Evolutionary conservation across 2,888 invertebrate genomes (phyloP).

Genomic region (Hoplodrina ambigua): DNA sequence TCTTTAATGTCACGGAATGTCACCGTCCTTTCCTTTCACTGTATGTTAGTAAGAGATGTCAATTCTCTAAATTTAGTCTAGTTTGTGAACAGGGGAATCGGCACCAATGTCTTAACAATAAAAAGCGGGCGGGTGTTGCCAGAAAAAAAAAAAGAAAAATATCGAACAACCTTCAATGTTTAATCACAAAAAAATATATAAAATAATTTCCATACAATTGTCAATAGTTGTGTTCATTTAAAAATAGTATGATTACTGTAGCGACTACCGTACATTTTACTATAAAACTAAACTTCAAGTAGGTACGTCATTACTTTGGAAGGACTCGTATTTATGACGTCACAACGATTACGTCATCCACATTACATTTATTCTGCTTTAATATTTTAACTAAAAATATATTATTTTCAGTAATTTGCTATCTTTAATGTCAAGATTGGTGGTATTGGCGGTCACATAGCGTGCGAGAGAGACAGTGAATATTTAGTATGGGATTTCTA

Average conservation of each 20-base stretch:
- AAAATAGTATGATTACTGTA: constrained; percentile 57
- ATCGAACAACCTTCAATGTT: constrained; percentile 52
- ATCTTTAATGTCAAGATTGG: constrained; percentile 2
- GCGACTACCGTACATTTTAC: constrained; percentile 54
- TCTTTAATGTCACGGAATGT: too few relatives aligned
- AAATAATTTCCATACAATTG: constrained; percentile 58
- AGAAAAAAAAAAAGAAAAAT: constrained; percentile 48
- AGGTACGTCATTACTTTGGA: constrained; percentile 61
- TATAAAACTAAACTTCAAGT: constrained; percentile 59
- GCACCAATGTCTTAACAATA: constrained; percentile 19
- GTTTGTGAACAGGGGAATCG: too few relatives aligned
- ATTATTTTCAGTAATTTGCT: constrained; percentile 25
- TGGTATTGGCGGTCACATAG: background rate
- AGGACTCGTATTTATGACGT: constrained; percentile 58
- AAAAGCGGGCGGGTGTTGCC: constrained; percentile 40
- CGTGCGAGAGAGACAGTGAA: background rate
- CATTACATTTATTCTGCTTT: constrained; percentile 54
- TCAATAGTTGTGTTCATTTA: constrained; percentile 42
- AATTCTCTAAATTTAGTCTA: too few relatives aligned
- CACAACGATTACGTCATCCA: constrained; percentile 52
- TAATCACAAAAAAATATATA: constrained; percentile 53
- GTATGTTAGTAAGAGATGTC: too few relatives aligned
- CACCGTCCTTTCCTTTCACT: too few relatives aligned
- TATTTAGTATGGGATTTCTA: background rate
- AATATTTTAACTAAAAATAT: constrained; percentile 40